Conservation (phyloP, 2,888 invertebrate genomes). For the Kuschelorhynchus macadamiae region DNA sequence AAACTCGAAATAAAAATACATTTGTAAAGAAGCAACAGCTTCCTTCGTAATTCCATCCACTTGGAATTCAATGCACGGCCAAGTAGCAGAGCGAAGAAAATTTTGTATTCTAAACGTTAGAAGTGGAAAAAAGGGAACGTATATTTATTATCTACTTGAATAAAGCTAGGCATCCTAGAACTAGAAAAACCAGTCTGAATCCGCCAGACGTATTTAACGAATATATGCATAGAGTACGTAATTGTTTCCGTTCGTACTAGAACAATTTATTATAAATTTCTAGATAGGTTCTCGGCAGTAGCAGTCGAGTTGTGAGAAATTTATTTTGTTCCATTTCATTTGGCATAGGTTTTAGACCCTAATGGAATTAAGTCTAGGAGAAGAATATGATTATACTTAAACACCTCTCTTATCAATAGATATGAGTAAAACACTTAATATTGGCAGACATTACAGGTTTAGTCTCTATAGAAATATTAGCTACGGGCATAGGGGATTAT, state of each 20-base stretch:
- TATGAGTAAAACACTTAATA: too few relatives aligned
- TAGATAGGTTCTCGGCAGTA: background rate
- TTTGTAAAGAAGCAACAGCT: conserved; percentile 14
- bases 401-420: too few relatives aligned
- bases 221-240: conserved; percentile 9
- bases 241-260: conserved; percentile 11
- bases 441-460: too few relatives aligned
- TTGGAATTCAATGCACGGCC: conserved; percentile 32
- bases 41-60: conserved; percentile 10
- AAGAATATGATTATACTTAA: too few relatives aligned
- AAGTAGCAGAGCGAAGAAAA: conserved; percentile 27
- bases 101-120: conserved; percentile 39
- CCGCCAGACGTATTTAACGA: conserved; percentile 16
- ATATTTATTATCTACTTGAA: conserved; percentile 39
- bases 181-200: conserved; percentile 45
- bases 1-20: background rate
- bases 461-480: too few relatives aligned
- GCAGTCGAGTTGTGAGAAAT: background rate
- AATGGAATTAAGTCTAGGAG: too few relatives aligned
- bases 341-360: background rate
- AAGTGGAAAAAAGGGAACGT: conserved; percentile 40
- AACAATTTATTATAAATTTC: conserved; percentile 18
- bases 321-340: background rate
- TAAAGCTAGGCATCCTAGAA: conserved; percentile 41
- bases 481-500: too few relatives aligned